Conservation (phyloP, 92 coral and sea anemone genomes). For the Actinernus sp. region DNA sequence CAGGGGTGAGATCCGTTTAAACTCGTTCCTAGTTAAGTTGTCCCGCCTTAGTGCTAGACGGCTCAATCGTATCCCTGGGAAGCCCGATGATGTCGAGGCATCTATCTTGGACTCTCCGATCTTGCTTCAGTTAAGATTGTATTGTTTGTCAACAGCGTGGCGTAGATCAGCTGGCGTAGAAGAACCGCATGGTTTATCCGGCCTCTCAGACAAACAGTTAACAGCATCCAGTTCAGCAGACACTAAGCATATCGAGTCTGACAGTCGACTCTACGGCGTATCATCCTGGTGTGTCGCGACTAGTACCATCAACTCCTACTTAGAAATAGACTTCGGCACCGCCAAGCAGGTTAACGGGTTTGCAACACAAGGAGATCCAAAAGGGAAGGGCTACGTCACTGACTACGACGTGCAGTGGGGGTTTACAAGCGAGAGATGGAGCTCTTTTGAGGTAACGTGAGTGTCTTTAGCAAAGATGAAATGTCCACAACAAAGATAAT, state of each 20-base stretch:
- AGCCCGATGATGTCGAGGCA: too few relatives aligned
- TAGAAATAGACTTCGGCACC: conserved; percentile 14
- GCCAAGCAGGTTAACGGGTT: conserved; percentile 18
- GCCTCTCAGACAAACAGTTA: conserved; percentile 14
- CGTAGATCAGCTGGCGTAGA: conserved; percentile 23
- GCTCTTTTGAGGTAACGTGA: not conserved
- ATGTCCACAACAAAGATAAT: not conserved
- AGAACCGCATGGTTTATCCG: not conserved
- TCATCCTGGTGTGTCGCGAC: conserved; percentile 28
- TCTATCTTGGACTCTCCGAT: too few relatives aligned
- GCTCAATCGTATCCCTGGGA: too few relatives aligned
- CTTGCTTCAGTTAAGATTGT: too few relatives aligned
- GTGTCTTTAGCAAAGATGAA: not conserved
- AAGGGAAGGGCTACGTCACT: not conserved
- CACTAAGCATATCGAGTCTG: not conserved
- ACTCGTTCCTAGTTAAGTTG: too few relatives aligned
- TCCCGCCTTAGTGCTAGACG: too few relatives aligned
- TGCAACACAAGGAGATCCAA: conserved; percentile 29
- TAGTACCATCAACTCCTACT: conserved; percentile 10
- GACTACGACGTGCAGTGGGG: conserved; percentile 15
- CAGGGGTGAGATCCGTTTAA: too few relatives aligned
- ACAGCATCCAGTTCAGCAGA: conserved; percentile 10
- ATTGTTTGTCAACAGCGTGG: conserved; percentile 7
- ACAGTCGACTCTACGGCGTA: conserved; percentile 19
- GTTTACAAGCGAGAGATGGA: conserved; percentile 36